Conservation (phyloP, 2,113 vertebrate genomes). For the Dicentrarchus labrax region DNA sequence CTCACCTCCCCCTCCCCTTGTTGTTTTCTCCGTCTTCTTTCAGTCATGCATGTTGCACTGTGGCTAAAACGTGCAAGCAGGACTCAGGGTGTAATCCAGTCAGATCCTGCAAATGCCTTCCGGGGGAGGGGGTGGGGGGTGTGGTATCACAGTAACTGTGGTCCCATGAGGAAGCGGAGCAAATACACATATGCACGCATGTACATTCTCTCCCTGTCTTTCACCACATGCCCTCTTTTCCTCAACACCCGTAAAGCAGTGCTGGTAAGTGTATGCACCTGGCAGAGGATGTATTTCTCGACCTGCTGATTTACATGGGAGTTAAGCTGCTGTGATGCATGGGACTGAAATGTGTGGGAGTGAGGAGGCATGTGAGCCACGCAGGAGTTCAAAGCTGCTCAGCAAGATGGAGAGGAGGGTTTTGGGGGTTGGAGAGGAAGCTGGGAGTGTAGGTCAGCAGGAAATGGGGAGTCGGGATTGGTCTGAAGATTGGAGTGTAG, state of each 20-base stretch:
- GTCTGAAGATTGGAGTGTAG: neutral
- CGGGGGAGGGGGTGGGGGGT: slow-evolving; percentile 1
- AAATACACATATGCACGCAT: slow-evolving; percentile 45
- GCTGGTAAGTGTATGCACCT: slow-evolving; percentile 66
- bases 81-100: slow-evolving; percentile 58
- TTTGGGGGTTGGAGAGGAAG: slow-evolving; percentile 17
- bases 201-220: slow-evolving; percentile 29
- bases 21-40: slow-evolving; percentile 56
- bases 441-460: slow-evolving; percentile 3
- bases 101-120: slow-evolving; percentile 52
- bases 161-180: slow-evolving; percentile 51
- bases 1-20: neutral
- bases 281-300: slow-evolving; percentile 62
- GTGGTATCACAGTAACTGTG: slow-evolving; percentile 35
- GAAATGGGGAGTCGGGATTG: slow-evolving; percentile 2
- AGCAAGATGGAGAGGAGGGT: slow-evolving; percentile 18
- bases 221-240: slow-evolving; percentile 46
- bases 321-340: slow-evolving; percentile 56
- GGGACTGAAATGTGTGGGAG: slow-evolving; percentile 47
- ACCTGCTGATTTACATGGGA: slow-evolving; percentile 64
- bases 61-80: slow-evolving; percentile 47
- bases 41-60: slow-evolving; percentile 62
- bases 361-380: slow-evolving; percentile 48
- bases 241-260: slow-evolving; percentile 34
- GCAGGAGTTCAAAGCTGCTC: slow-evolving; percentile 53